Evolutionary conservation across 2,888 invertebrate genomes (phyloP).

Genomic region (Microdon myrmicae): DNA sequence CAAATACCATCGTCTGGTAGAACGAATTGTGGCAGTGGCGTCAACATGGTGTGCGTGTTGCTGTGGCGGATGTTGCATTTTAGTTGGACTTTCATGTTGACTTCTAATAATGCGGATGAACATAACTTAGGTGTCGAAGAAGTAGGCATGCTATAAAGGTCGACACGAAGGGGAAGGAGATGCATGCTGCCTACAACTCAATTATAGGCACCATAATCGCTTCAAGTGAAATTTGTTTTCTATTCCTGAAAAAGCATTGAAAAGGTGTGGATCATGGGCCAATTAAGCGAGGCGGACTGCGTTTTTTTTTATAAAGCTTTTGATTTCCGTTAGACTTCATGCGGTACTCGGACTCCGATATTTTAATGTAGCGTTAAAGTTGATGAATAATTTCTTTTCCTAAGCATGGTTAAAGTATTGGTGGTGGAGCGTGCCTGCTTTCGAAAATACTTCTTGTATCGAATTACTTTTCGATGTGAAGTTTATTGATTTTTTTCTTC

Average conservation of each 20-base stretch:
- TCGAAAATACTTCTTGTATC: too few species aligned
- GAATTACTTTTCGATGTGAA: too few species aligned
- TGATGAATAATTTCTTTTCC: too few species aligned
- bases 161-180: too few species aligned
- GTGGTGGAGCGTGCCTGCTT: too few species aligned
- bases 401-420: too few species aligned
- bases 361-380: too few species aligned
- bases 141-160: slow-evolving; percentile 21
- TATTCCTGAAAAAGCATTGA: slow-evolving; percentile 19
- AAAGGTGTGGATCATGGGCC: slow-evolving; percentile 44
- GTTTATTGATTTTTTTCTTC: too few species aligned
- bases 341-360: too few species aligned
- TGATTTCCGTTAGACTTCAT: too few species aligned
- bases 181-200: slow-evolving; percentile 35
- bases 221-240: slow-evolving; percentile 21
- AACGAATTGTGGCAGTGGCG: slow-evolving; percentile 16
- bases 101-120: slow-evolving; percentile 22
- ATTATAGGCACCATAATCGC: too few species aligned
- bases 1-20: background rate
- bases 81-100: slow-evolving; percentile 45
- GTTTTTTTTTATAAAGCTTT: too few species aligned
- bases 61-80: slow-evolving; percentile 46
- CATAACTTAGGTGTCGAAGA: slow-evolving; percentile 48
- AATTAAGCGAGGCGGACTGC: slow-evolving; percentile 27
- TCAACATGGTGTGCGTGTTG: slow-evolving; percentile 28